Evolutionary conservation across 2,888 invertebrate genomes (phyloP), one percentile per base, ranked within the genome.

Genomic region (Cerceris rybyensis): DNA sequence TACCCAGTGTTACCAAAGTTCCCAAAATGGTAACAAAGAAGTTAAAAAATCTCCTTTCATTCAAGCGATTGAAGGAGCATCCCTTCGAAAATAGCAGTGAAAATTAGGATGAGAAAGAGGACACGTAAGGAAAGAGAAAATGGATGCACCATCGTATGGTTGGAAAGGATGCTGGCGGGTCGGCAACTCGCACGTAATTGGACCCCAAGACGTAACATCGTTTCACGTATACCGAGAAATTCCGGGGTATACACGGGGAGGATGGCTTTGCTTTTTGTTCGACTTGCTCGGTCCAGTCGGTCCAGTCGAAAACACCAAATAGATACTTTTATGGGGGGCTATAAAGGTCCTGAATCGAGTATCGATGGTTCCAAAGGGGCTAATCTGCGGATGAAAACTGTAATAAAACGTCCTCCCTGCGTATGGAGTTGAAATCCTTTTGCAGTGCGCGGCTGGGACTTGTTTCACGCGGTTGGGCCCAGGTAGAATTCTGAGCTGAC

Each of bases 331-430:
- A 90, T 89, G 87, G 84, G 85, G 84, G 87, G 90, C 86, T 84
- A 88, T 91, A 91, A 91, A 91, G 81, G 80, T 81, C 78, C 87
- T 74, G 87, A 88, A 90, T 90, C 88, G 87, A 85, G 87, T 88
- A 90, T 90, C 90, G 90, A 90, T 87, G 88, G 85, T 88, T 89
- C 90, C 88, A 89, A 90, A 89, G 90, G 90, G 91, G 87, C 90
- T 91, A 91, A 91, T 91, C 90, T 90, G 85, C 87, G 87, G 88
- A 88, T 90, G 89, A 89, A 90, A 90, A 90, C 87, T 89, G 87
- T 88, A 90, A 90, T 90, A 91, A 91, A 91, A 90, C 88, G 85
- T 84, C 82, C 75, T 66, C 16, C 63, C 78, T 54, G 64, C 61
- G 72, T 64, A 76, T 75, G 75, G 78, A 85, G 82, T 61, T 14